Base-by-base conservation (phyloP, 2,888 invertebrate genomes). In the Napeogenes inachia region DNA sequence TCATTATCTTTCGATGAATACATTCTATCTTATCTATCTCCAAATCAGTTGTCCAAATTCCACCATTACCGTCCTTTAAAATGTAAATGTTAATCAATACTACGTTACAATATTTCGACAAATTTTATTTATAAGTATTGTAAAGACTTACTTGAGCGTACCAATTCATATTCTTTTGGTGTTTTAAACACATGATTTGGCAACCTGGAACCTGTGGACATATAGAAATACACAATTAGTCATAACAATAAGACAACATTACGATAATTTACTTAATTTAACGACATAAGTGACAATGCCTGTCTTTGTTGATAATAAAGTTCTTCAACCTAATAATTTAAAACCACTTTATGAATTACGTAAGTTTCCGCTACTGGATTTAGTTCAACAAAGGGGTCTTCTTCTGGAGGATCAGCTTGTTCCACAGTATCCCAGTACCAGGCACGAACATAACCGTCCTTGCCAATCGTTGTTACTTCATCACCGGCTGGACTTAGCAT, bases 401-500 rank as follows among this genome's bases (percentile, higher is more conserved):
- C 95, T 71, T 97, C 96, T 0, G 94, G 93, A 0, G 95, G 94
- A 82, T 97, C 96, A 0, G 97, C 95, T 66, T 95, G 93, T 70
- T 97, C 97, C n/a, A 98, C 96, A 0, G 95, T 94, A 71, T 97
- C 96, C 92, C 97, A 97, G 84, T 95, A 96, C 98, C 98, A 98
- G 10, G 96, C 93, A 5, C 94, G 91, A 13, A 96, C 92, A 79
- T 93, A 94, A 0, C 96, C 96, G 78, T 97, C 97, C 76, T 93
- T 92, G 0, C 95, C 93, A 73, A 85, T 79, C 0, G 90, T 90
- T 0, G 85, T 90, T 45, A 91, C 88, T 67, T 91, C 88, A 32
- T 87, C 89, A 6, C 86, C 85, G 0, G 82, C 87, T 4, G 77
- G 73, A 69, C 84, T 89, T n/a, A 89, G 69, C 88, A 89, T 87